Conservation (phyloP, 2,888 invertebrate genomes). For the Acanthococcus lagerstroemiae region DNA sequence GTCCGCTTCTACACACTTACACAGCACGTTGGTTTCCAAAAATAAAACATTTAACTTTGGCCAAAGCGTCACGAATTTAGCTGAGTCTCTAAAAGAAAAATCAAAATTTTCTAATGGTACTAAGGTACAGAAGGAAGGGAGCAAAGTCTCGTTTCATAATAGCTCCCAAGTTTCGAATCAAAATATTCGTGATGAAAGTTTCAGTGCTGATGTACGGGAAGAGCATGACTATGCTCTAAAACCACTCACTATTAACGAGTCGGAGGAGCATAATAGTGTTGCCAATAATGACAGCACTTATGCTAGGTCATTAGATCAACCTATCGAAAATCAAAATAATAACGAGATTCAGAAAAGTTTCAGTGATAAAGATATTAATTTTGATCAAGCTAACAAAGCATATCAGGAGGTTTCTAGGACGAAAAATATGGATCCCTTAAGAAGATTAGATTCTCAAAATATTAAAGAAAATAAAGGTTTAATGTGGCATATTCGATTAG, state of each 20-base stretch:
- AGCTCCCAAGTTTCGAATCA: too few relatives aligned
- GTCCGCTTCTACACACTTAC: too few relatives aligned
- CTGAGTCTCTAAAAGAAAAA: background rate
- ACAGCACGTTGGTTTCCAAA: background rate
- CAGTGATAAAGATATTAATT: background rate
- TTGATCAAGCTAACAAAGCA: background rate
- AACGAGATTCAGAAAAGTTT: background rate
- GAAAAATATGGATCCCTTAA: background rate
- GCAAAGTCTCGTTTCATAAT: too few relatives aligned
- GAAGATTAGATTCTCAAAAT: background rate
- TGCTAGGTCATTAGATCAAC: slow-evolving; percentile 7
- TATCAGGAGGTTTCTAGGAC: slow-evolving; percentile 3
- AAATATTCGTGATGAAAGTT: too few relatives aligned
- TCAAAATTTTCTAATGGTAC: too few relatives aligned
- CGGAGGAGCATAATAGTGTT: slow-evolving; percentile 10
- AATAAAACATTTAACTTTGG: background rate
- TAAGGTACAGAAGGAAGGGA: too few relatives aligned
- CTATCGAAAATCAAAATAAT: background rate
- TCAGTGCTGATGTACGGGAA: slow-evolving; percentile 7
- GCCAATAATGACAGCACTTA: background rate
- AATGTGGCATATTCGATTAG: slow-evolving; percentile 6
- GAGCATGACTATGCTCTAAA: slow-evolving; percentile 12
- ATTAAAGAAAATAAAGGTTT: background rate
- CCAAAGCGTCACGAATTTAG: background rate
- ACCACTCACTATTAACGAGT: background rate